phyloP scores from a whole-genome alignment of 2,888 invertebrate genomes.

The Hedya salicella region DNA sequence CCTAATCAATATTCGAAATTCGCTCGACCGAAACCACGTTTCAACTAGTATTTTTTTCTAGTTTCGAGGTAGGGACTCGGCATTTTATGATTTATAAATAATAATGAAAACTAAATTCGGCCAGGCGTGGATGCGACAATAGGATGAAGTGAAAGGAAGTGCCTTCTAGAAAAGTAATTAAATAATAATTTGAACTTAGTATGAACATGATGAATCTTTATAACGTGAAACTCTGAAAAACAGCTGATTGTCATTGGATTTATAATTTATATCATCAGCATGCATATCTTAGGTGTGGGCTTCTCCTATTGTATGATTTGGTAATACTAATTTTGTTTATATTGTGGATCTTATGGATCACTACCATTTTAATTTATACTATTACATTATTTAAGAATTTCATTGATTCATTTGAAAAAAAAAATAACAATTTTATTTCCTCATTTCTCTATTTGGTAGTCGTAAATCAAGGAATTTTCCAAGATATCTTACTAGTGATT shows the following conservation, averaged over 20 bases:
- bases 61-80: background rate
- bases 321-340: no score
- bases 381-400: no score
- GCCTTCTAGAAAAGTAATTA: slow-evolving; percentile 3
- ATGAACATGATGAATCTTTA: background rate
- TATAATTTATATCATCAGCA: no score
- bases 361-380: no score
- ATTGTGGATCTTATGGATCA: no score
- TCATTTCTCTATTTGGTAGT: no score
- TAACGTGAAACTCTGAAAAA: background rate
- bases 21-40: slow-evolving; percentile 25
- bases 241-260: background rate
- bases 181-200: background rate
- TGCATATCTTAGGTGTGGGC: no score
- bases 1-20: slow-evolving; percentile 36
- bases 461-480: no score
- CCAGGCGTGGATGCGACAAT: slow-evolving; percentile 14
- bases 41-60: background rate
- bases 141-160: slow-evolving; percentile 8
- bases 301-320: no score
- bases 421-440: no score
- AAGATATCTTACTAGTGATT: no score
- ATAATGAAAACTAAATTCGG: background rate
- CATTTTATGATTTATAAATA: background rate
- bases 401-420: no score